Evolutionary conservation across 2,888 invertebrate genomes (phyloP).

Genomic region (Lapara coniferarum): DNA sequence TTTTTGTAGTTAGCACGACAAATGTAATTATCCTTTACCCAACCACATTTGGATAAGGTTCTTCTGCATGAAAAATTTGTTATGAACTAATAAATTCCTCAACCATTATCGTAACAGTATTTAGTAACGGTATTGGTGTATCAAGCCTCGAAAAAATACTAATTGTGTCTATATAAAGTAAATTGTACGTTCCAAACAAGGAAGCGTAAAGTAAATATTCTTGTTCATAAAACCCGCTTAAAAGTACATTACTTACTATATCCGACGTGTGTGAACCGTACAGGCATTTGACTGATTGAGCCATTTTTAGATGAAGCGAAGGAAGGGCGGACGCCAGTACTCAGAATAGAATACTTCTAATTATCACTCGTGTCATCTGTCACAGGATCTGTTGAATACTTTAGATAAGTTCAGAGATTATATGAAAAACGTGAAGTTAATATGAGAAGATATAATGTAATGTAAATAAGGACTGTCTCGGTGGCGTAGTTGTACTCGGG

Average conservation of each 20-base stretch:
- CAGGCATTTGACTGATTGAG: slow-evolving; percentile 77
- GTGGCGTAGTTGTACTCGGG: too few species aligned
- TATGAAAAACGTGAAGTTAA: slow-evolving; percentile 36
- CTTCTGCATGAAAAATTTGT: neutral
- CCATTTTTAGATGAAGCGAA: slow-evolving; percentile 72
- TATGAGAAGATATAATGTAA: slow-evolving; percentile 34
- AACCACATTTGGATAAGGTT: too few species aligned
- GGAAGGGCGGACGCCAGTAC: slow-evolving; percentile 54
- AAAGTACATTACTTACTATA: slow-evolving; percentile 51
- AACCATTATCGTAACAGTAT: neutral
- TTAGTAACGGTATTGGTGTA: neutral
- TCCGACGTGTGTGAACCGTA: slow-evolving; percentile 42
- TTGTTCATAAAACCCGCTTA: slow-evolving; percentile 37
- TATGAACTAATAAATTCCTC: neutral
- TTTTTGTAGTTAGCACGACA: too few species aligned
- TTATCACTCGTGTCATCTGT: slow-evolving; percentile 65
- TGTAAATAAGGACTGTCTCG: too few species aligned
- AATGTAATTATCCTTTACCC: too few species aligned
- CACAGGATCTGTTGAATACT: slow-evolving; percentile 41
- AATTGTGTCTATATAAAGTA: neutral
- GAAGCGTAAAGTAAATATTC: slow-evolving; percentile 28
- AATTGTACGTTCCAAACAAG: slow-evolving; percentile 4
- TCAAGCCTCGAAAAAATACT: neutral
- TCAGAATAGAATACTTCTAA: slow-evolving; percentile 74
- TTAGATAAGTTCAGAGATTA: slow-evolving; percentile 65